These are phyloP conservation scores for Drosophila mimica DNA, from an alignment of 2,888 invertebrate genomes.

Conservation along the genomic window DNA sequence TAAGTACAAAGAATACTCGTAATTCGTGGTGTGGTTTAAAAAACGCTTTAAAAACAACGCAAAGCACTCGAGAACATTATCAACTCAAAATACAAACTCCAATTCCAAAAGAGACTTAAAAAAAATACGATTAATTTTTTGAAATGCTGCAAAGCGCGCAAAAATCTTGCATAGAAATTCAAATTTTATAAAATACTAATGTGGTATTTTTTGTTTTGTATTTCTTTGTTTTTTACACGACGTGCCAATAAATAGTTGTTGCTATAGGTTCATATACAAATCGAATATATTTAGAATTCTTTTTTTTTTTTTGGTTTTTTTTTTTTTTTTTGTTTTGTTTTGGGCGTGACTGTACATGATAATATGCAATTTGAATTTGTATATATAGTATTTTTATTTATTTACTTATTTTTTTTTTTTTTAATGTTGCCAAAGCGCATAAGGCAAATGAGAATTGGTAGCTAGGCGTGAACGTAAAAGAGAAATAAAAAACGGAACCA, in stretches of 20 bases:
- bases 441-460: constrained; percentile 38
- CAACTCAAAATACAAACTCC: constrained; percentile 43
- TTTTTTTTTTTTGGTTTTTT: constrained; percentile 12
- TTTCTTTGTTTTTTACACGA: constrained; percentile 48
- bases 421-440: constrained; percentile 52
- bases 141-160: constrained; percentile 62
- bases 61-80: constrained; percentile 46
- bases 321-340: constrained; percentile 6
- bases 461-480: constrained; percentile 34
- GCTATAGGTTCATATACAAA: constrained; percentile 52
- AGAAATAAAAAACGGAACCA: constrained; percentile 17
- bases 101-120: constrained; percentile 33
- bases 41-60: constrained; percentile 35
- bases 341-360: constrained; percentile 54
- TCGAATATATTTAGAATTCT: constrained; percentile 27
- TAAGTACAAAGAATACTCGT: constrained; percentile 32
- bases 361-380: constrained; percentile 39
- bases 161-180: constrained; percentile 70
- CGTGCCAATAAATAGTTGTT: constrained; percentile 66
- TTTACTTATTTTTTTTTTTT: constrained; percentile 20
- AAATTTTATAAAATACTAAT: constrained; percentile 44
- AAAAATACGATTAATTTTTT: constrained; percentile 18
- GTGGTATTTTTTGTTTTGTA: constrained; percentile 32
- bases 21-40: constrained; percentile 51
- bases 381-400: constrained; percentile 15